Percentiles rank a stretch among this genome's conserved stretches.
Evolutionary conservation across 2,888 invertebrate species (phyloP).

Genomic region (Megastigmus dorsalis): DNA sequence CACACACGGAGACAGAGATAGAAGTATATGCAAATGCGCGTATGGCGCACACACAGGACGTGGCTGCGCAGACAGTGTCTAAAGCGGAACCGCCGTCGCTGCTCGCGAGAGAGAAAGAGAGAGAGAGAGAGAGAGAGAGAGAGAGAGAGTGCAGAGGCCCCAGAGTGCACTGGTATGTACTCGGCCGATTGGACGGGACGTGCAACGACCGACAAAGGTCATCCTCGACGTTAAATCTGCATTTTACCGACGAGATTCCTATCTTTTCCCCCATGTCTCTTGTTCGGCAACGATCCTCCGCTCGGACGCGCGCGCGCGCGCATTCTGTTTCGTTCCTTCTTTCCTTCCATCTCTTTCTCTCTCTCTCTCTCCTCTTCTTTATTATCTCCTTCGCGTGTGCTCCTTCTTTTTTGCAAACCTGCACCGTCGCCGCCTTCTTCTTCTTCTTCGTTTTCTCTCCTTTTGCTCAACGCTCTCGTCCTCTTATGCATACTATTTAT

Average conservation of each 20-base stretch:
- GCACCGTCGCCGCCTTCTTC: no score
- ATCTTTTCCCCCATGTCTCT: conserved; percentile 33
- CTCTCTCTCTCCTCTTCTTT: neutral
- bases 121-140: conserved; percentile 16
- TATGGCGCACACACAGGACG: no score
- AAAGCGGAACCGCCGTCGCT: conserved; percentile 38
- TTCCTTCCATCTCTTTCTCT: conserved; percentile 44
- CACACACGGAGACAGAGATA: no score
- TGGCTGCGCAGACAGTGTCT: neutral
- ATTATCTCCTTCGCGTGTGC: no score
- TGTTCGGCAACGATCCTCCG: conserved; percentile 10
- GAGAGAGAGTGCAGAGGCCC: conserved; percentile 32
- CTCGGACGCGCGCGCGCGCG: no score
- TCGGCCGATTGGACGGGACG: conserved; percentile 57
- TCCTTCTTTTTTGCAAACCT: no score
- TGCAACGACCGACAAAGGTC: conserved; percentile 71
- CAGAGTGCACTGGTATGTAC: conserved; percentile 32
- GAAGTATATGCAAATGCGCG: conserved; percentile 30
- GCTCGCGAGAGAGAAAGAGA: neutral
- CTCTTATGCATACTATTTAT: no score
- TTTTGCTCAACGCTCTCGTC: no score
- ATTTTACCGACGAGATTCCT: conserved; percentile 60
- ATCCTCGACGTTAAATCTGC: conserved; percentile 65
- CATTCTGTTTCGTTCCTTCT: conserved; percentile 24
- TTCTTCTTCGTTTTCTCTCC: no score